A percentile compares a stretch with the other conserved stretches of the same genome.
Conservation (phyloP, 2,797 vertebrate genomes). For the Alfaro cultratus region DNA sequence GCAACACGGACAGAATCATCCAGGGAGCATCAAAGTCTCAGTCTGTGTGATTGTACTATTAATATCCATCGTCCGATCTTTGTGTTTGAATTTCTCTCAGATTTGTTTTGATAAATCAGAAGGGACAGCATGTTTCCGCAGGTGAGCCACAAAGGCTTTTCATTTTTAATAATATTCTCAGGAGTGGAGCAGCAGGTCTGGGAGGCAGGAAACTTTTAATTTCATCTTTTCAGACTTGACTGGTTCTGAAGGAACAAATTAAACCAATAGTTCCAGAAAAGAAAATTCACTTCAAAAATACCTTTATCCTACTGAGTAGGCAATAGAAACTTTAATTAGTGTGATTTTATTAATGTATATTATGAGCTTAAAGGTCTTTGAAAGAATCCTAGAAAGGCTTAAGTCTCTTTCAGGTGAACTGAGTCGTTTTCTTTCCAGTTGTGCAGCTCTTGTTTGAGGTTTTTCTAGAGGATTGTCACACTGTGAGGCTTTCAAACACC, state of each 20-base stretch:
- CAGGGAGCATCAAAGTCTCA: not conserved
- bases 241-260: not conserved
- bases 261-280: slow-evolving; percentile 4
- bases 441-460: slow-evolving; percentile 24
- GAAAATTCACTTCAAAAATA: slow-evolving; percentile 5
- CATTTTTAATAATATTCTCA: not conserved
- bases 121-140: not conserved
- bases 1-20: not conserved
- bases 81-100: not conserved
- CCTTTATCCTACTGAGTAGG: not conserved
- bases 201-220: not conserved
- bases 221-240: not conserved
- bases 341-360: slow-evolving; percentile 67
- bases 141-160: not conserved
- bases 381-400: not conserved
- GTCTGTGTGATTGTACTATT: slow-evolving; percentile 6
- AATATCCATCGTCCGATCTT: not conserved
- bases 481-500: not conserved
- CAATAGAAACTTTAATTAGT: slow-evolving; percentile 41
- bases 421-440: not conserved
- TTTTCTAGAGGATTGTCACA: not conserved
- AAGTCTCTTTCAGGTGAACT: slow-evolving; percentile 13
- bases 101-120: not conserved
- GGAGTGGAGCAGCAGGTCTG: not conserved
- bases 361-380: slow-evolving; percentile 51